Conservation (phyloP, 2,888 invertebrate genomes). For the Oegoconia quadripuncta region DNA sequence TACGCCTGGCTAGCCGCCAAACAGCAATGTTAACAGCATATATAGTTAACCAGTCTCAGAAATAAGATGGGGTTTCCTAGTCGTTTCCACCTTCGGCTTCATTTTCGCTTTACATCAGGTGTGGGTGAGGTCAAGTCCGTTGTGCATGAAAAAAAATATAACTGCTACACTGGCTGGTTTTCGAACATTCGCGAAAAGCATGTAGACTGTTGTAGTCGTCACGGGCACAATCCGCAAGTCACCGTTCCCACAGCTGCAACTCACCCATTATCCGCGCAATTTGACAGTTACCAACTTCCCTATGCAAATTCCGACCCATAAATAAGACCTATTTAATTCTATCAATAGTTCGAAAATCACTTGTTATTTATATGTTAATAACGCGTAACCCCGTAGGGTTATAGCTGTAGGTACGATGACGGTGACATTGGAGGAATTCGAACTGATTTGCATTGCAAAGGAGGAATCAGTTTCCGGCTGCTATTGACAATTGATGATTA, state of each 20-base stretch:
- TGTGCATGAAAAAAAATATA: no score
- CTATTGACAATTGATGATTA: conserved; percentile 63
- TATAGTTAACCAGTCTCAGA: no score
- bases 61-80: no score
- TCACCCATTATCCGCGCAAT: conserved; percentile 22
- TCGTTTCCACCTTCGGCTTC: no score
- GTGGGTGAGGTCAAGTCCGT: no score
- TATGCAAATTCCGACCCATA: conserved; percentile 30
- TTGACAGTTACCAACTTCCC: conserved; percentile 26
- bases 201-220: no score
- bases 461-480: conserved; percentile 37
- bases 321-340: conserved; percentile 47
- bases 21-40: no score
- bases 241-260: conserved; percentile 13
- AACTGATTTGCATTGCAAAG: conserved; percentile 44
- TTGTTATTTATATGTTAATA: conserved; percentile 74
- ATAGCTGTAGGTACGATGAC: conserved; percentile 15
- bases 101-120: no score
- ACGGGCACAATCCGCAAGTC: no score
- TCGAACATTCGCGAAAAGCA: no score
- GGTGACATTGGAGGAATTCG: conserved; percentile 63
- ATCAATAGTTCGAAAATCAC: conserved; percentile 67
- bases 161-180: no score
- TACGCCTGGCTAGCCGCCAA: no score
- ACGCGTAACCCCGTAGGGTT: conserved; percentile 47